phyloP scores from a whole-genome alignment of 2,797 vertebrate genomes.

The Hozukius guyotensis region DNA sequence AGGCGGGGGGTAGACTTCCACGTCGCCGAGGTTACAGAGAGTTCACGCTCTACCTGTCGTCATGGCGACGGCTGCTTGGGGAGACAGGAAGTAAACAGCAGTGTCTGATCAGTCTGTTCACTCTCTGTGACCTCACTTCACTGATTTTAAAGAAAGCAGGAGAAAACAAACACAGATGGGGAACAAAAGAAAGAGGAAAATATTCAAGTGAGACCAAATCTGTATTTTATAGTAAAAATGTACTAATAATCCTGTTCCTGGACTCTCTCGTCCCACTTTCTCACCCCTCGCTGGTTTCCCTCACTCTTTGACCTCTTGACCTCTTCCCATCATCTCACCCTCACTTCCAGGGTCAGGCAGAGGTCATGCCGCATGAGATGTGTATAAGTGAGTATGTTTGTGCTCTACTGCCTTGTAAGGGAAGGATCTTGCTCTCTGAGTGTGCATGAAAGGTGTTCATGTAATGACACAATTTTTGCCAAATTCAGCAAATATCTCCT shows the following conservation, averaged over 20 bases:
- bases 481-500: too few relatives aligned
- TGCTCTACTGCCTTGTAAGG: background rate
- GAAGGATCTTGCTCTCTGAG: background rate
- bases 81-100: conserved; percentile 50
- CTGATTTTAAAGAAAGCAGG: background rate
- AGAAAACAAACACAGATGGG: background rate
- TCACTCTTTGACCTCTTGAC: conserved; percentile 20
- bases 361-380: conserved; percentile 10
- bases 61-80: conserved; percentile 18
- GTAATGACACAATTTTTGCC: background rate
- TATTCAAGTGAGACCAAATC: background rate
- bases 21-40: conserved; percentile 4
- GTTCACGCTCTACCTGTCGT: conserved; percentile 23
- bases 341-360: conserved; percentile 37
- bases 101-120: background rate
- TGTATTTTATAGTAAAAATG: background rate
- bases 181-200: background rate
- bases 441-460: background rate
- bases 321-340: conserved; percentile 2
- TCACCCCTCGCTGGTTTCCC: background rate
- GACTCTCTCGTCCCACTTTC: background rate
- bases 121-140: background rate
- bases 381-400: background rate
- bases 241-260: background rate
- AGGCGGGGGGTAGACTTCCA: conserved; percentile 24